Evolutionary conservation across 2,113 vertebrate genomes (phyloP), one percentile per base, ranked within the genome.

Genomic region (Lampris megalopsis): DNA sequence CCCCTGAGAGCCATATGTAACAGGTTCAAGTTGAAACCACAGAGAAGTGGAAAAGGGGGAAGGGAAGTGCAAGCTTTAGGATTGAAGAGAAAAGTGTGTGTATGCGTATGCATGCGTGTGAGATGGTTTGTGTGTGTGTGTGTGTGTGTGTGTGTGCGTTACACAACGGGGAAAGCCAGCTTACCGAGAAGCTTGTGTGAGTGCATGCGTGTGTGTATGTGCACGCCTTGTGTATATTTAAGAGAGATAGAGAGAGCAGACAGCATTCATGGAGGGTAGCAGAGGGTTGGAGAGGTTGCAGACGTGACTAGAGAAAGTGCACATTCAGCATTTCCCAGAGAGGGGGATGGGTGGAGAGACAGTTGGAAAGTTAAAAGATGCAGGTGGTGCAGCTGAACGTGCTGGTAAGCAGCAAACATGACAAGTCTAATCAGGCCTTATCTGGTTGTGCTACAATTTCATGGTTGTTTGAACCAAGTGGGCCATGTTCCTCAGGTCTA

Each of bases 401-500:
- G 88, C 79, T 9, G 62, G 57, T 68, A 11, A 86, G 84, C 81
- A 85, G 69, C 73, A 76, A 82, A 81, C 70, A 65, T 75, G 88
- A 90, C 92, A 81, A 86, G 93, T 92, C 92, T 84, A 86, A 91
- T 92, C 93, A 92, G 89, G 92, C 80, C 91, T 94, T 92, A 94
- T 94, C 92, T 89, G 89, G 65, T 80, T 79, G 81, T 74, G 80
- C 82, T 79, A 81, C 90, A 91, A 91, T 92, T 93, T 94, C 93
- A 94, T 92, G 93, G 91, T 84, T 92, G 92, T 94, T 94, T 93
- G 92, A 91, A 93, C 70, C 92, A 93, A 94, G 93, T 94, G 92
- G 91, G 91, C 92, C 92, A 89, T 93, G 90, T 91, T 89, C 66
- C 60, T 88, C 84, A 73, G 81, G 91, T 87, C 86, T 85, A 69